Evolutionary conservation across 2,113 vertebrate genomes (phyloP).

Genomic region (Sprattus sprattus): DNA sequence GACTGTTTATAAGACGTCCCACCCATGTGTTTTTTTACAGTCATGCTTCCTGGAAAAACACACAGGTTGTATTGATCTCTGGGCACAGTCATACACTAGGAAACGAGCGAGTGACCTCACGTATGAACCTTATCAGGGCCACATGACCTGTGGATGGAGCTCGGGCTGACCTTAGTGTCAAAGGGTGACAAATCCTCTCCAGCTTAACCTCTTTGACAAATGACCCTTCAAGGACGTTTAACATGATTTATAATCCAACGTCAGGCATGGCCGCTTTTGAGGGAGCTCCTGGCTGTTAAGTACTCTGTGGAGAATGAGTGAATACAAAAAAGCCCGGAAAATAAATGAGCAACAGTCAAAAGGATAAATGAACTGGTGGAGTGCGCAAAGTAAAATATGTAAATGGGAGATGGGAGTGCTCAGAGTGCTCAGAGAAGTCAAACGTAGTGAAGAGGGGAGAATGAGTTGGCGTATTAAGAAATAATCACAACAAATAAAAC

Average conservation of each 20-base stretch:
- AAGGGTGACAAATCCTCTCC: slow-evolving; percentile 68
- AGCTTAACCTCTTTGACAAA: slow-evolving; percentile 65
- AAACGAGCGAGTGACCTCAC: slow-evolving; percentile 56
- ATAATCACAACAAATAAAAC: slow-evolving; percentile 1
- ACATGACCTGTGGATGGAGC: slow-evolving; percentile 52
- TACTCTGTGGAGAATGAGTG: slow-evolving; percentile 1
- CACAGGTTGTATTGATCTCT: slow-evolving; percentile 53
- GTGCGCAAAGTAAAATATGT: not conserved
- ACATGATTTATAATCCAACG: slow-evolving; percentile 62
- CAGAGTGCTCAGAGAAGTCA: not conserved
- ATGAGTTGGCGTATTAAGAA: not conserved
- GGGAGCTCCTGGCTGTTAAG: slow-evolving; percentile 19
- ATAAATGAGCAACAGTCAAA: slow-evolving; percentile 26
- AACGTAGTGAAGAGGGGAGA: not conserved
- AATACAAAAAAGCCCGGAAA: slow-evolving; percentile 21
- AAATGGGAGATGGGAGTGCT: not conserved
- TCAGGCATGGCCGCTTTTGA: slow-evolving; percentile 48
- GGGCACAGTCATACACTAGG: slow-evolving; percentile 62
- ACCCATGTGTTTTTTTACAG: not conserved
- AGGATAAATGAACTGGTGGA: slow-evolving; percentile 8
- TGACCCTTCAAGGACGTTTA: slow-evolving; percentile 62
- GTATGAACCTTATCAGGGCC: slow-evolving; percentile 63
- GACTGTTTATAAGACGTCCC: not conserved
- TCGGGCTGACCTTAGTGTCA: slow-evolving; percentile 68
- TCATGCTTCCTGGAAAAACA: slow-evolving; percentile 52